Evolutionary conservation across 2,888 invertebrate species (phyloP).

Genomic region (Tenthredo mesomela): DNA sequence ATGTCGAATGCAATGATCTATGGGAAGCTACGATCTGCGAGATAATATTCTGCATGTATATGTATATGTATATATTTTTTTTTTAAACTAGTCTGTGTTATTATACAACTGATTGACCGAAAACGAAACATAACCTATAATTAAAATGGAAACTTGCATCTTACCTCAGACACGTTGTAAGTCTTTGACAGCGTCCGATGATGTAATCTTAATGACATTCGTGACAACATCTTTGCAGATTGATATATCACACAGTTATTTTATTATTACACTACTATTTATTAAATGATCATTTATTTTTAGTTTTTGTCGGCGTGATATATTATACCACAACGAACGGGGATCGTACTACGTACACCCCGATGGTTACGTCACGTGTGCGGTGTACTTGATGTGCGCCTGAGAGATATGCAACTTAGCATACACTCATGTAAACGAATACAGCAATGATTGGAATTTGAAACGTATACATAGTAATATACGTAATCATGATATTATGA

Average conservation of each 20-base stretch:
- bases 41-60: background rate
- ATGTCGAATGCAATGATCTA: constrained; percentile 60
- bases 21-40: constrained; percentile 58
- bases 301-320: background rate
- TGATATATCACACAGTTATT: background rate
- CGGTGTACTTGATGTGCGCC: background rate
- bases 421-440: background rate
- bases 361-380: constrained; percentile 10
- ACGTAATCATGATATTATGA: background rate
- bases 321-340: background rate
- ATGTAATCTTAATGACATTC: constrained; percentile 59
- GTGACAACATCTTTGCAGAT: constrained; percentile 65
- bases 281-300: background rate
- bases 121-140: constrained; percentile 62
- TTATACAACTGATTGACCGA: constrained; percentile 32
- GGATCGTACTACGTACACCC: background rate
- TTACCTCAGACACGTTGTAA: constrained; percentile 63
- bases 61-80: background rate
- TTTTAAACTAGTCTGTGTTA: background rate
- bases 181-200: constrained; percentile 60
- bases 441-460: background rate
- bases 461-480: background rate
- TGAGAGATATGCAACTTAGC: background rate
- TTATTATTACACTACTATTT: background rate
- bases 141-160: background rate